Percentiles rank a stretch among this genome's conserved stretches.
These are phyloP conservation scores for Alsophila aescularia DNA, from an alignment of 2,888 invertebrate species.

Conservation along the genomic window DNA sequence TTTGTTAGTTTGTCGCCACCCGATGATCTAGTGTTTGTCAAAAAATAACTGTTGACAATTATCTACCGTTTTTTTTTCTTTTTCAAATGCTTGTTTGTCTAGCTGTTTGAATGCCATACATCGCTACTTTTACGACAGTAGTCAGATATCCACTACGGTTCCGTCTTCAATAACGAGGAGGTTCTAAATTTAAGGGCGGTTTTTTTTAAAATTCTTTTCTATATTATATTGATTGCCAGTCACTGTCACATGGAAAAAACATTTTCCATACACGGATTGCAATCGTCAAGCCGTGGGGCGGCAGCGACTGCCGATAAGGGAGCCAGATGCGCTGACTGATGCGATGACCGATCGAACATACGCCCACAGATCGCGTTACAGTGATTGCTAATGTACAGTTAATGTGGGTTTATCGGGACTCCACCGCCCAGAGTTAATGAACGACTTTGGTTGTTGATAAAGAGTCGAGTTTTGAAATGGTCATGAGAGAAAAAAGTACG, in stretches of 20 bases:
- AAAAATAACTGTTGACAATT: too few relatives aligned
- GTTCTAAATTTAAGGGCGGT: too few relatives aligned
- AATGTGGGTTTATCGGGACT: slow-evolving; percentile 29
- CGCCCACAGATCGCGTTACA: slow-evolving; percentile 73
- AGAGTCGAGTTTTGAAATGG: background rate
- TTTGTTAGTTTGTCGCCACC: too few relatives aligned
- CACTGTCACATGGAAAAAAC: background rate
- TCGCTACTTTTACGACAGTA: too few relatives aligned
- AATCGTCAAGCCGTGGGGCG: slow-evolving; percentile 48
- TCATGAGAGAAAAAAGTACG: background rate
- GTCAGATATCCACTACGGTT: too few relatives aligned
- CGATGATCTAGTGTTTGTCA: too few relatives aligned
- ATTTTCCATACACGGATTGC: slow-evolving; percentile 32
- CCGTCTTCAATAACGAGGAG: too few relatives aligned
- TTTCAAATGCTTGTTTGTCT: too few relatives aligned
- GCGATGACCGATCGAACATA: slow-evolving; percentile 43
- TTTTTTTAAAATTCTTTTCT: too few relatives aligned
- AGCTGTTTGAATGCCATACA: too few relatives aligned
- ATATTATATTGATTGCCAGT: too few relatives aligned
- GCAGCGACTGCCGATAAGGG: slow-evolving; percentile 59
- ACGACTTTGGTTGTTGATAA: background rate
- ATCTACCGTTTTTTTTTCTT: too few relatives aligned
- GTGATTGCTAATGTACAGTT: slow-evolving; percentile 41
- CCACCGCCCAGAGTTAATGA: slow-evolving; percentile 20
- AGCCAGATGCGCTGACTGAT: slow-evolving; percentile 59